These are phyloP conservation scores for Cantharis rustica DNA, from an alignment of 2,888 invertebrate genomes.

Conservation along the genomic window DNA sequence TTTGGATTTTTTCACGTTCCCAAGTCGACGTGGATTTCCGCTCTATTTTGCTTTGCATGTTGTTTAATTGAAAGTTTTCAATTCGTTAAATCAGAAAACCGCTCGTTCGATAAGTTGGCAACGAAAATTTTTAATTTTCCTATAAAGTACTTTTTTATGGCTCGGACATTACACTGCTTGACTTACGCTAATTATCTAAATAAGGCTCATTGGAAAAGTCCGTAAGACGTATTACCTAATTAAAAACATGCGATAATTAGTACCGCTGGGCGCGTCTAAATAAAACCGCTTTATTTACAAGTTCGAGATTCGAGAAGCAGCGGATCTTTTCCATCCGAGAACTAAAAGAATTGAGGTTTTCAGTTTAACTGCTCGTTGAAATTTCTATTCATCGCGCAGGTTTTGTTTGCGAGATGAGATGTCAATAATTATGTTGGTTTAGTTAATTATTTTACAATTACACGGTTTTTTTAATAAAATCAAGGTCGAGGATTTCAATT, in stretches of 20 bases:
- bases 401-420: background rate
- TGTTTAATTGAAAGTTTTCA: background rate
- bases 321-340: conserved; percentile 5
- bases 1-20: background rate
- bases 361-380: conserved; percentile 24
- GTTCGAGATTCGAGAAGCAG: conserved; percentile 2
- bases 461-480: background rate
- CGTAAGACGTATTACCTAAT: conserved; percentile 11
- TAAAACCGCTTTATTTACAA: conserved; percentile 13
- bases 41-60: background rate
- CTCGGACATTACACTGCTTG: background rate
- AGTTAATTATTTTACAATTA: background rate
- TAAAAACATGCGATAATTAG: conserved; percentile 19
- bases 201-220: conserved; percentile 13
- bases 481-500: background rate
- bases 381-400: conserved; percentile 7
- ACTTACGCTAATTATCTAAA: conserved; percentile 11
- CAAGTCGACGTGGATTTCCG: background rate
- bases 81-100: background rate
- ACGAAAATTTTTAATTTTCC: background rate
- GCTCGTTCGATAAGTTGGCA: background rate
- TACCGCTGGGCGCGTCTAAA: conserved; percentile 20
- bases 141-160: background rate
- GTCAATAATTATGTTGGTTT: background rate
- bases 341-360: conserved; percentile 22